Evolutionary conservation across 1,140 invertebrate species (phyloP).

Genomic region (Polypedilum vanderplanki): DNA sequence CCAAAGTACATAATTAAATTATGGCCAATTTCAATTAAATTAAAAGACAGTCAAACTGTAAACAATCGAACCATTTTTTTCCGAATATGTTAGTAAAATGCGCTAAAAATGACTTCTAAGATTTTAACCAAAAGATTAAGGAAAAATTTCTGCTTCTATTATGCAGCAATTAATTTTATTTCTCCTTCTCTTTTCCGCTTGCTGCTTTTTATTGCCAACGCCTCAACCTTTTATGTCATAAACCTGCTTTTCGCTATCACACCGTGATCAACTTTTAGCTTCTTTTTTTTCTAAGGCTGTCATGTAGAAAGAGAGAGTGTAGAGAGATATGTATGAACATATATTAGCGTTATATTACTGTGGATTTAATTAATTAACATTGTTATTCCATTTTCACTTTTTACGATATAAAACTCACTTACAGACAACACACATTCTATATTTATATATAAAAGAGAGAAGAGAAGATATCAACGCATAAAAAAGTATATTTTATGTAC

Average conservation of each 20-base stretch:
- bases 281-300: too few species aligned
- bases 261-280: too few species aligned
- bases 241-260: not conserved
- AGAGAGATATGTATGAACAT: too few species aligned
- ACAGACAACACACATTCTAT: not conserved
- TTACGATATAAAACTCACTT: not conserved
- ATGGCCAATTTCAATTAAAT: too few species aligned
- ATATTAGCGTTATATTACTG: not conserved
- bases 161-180: constrained; percentile 3
- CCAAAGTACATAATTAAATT: too few species aligned
- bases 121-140: too few species aligned
- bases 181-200: not conserved
- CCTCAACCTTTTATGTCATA: not conserved
- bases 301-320: not conserved
- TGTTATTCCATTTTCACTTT: constrained; percentile 3
- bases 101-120: too few species aligned
- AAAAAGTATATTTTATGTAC: constrained; percentile 19
- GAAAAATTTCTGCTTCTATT: not conserved
- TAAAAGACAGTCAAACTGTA: too few species aligned
- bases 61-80: too few species aligned
- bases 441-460: not conserved
- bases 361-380: constrained; percentile 28
- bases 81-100: too few species aligned
- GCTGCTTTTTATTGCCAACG: not conserved
- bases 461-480: not conserved